Percentiles rank a stretch among this genome's conserved stretches.
These are phyloP conservation scores for Trematocara macrostoma DNA, from an alignment of 2,113 vertebrate genomes.

Conservation along the genomic window DNA sequence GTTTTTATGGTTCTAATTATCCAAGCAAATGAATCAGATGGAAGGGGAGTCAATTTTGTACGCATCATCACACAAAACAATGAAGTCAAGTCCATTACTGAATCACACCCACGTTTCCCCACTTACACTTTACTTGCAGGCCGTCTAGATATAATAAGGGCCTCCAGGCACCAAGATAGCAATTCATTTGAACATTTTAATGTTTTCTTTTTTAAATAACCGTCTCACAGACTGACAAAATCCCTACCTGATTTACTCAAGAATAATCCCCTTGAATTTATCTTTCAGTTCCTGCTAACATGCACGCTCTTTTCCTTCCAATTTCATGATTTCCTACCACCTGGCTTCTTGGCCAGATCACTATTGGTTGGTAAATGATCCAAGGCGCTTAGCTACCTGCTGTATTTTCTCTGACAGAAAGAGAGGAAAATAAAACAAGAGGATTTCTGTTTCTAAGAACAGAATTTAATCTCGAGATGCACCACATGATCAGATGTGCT, in stretches of 20 bases:
- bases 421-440: background rate
- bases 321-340: background rate
- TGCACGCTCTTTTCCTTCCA: background rate
- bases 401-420: background rate
- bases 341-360: background rate
- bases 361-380: background rate
- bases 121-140: background rate
- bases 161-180: background rate
- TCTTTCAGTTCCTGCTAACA: background rate
- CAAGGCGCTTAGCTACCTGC: fast-evolving
- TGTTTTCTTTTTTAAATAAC: background rate
- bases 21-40: background rate
- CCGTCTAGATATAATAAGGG: background rate
- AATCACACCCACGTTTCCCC: background rate
- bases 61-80: background rate
- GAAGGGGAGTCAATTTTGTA: background rate
- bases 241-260: no score
- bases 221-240: fast-evolving
- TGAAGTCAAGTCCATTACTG: background rate
- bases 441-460: background rate
- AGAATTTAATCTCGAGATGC: background rate
- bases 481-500: background rate
- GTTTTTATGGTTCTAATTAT: fast-evolving
- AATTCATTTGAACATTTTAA: background rate
- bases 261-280: background rate